Evolutionary conservation across 2,113 vertebrate species (phyloP), one percentile per base, ranked within the genome.

Genomic region (Nothoprocta perdicaria): DNA sequence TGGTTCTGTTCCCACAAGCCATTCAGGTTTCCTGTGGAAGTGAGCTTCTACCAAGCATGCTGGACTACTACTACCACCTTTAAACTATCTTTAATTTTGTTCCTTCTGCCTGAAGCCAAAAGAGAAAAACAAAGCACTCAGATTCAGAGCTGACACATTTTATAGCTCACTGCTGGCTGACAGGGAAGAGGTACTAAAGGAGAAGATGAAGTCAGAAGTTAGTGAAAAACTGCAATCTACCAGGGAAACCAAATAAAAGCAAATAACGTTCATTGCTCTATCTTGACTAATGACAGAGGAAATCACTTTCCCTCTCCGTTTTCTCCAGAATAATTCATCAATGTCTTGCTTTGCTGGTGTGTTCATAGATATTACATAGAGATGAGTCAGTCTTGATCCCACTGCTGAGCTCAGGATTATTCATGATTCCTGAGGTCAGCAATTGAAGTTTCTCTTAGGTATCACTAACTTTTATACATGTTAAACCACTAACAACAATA

Each of bases 221-320:
- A 31, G 10, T 5, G 19, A 71, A 77, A 86, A 85, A 40, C 4
- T 74, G 3, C 12, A 85, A 19, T 31, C n/a, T 14, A 31, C 4
- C 35, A 89, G 9, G 12, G 53, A 23, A 16, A 57, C 12, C 5
- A 43, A 63, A 43, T 18, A 27, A 82, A 86, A 84, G 24, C 4
- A 33, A 86, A 40, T 10, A 43, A 24, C 31, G 52, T 46, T 76
- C 55, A 74, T 35, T 81, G 11, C 29, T 79, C 40, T 81, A 4
- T 33, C 17, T 79, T 78, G 23, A 67, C 24, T 80, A 53, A 55
- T 2, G 45, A 35, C n/a, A 86, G 33, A 84, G 58, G 22, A 92
- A 92, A 76, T 90, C 45, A 68, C 88, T 93, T 93, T 81, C 53
- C 41, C 31, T 14, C 61, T 14, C 57, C 77, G 45, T 29, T 86